phyloP scores from a whole-genome alignment of 2,797 vertebrate genomes.

The Diplodus sargus region DNA sequence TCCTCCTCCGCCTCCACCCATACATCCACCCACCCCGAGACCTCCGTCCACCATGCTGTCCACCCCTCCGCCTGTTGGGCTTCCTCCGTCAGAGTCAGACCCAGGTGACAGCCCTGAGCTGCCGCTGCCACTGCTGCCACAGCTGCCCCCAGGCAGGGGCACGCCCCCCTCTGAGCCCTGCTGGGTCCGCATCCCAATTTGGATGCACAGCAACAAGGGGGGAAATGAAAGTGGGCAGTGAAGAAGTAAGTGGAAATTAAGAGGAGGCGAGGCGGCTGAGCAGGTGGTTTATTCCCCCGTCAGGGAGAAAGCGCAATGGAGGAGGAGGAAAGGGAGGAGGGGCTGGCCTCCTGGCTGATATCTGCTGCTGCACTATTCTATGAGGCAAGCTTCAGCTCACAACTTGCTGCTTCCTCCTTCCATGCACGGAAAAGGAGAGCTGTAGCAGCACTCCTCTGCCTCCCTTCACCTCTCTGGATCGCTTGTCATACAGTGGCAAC shows the following conservation, averaged over 20 bases:
- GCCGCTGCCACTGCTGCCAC: conserved; percentile 89
- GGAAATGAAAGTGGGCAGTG: conserved; percentile 22
- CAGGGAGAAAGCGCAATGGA: conserved; percentile 25
- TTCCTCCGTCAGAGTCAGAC: conserved; percentile 92
- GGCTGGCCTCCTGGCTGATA: conserved; percentile 41
- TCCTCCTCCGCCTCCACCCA: conserved; percentile 74
- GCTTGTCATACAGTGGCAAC: conserved; percentile 39
- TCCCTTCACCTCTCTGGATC: conserved; percentile 62
- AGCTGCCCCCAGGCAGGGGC: conserved; percentile 88
- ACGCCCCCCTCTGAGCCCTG: conserved; percentile 90
- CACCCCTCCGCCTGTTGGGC: conserved; percentile 70
- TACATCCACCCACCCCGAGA: conserved; percentile 74
- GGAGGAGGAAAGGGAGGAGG: conserved; percentile 34
- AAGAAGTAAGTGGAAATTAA: conserved; percentile 34
- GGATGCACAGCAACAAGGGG: conserved; percentile 30
- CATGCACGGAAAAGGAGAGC: conserved; percentile 35
- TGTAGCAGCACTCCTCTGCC: conserved; percentile 46
- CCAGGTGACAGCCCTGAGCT: conserved; percentile 91
- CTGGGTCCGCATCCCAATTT: conserved; percentile 87
- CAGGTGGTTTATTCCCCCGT: conserved; percentile 62
- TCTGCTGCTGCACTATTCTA: conserved; percentile 59
- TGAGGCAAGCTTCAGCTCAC: conserved; percentile 69
- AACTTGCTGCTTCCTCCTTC: conserved; percentile 58
- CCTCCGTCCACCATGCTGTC: conserved; percentile 65
- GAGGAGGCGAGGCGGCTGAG: conserved; percentile 27